Percentiles rank a stretch among this genome's conserved stretches.
Evolutionary conservation across 2,113 vertebrate genomes (phyloP).

Genomic region (Emydura subglobosa): DNA sequence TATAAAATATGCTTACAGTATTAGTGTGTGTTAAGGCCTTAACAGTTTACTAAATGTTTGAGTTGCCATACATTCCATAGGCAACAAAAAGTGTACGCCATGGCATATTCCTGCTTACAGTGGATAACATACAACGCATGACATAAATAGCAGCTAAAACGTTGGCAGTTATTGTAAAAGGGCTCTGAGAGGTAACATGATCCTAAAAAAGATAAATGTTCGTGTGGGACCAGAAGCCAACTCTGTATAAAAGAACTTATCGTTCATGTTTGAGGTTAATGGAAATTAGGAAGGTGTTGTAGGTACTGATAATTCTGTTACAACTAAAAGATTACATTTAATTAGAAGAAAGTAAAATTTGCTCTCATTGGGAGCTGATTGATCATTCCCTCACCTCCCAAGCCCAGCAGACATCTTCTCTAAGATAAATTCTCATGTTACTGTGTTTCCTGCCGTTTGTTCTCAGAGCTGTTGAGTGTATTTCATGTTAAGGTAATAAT

Average conservation of each 20-base stretch:
- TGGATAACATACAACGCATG: neutral
- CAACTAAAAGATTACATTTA: neutral
- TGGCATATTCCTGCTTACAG: neutral
- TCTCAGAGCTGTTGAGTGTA: neutral
- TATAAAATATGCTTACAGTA: accelerated
- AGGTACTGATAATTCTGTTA: neutral
- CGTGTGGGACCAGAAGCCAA: neutral
- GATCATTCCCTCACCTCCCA: neutral
- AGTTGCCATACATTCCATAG: neutral
- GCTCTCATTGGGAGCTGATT: neutral
- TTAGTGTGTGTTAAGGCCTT: neutral
- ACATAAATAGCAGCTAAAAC: neutral
- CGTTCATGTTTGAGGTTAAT: neutral
- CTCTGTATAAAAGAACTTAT: neutral
- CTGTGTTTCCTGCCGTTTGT: neutral
- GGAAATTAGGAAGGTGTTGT: neutral
- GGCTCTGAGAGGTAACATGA: neutral
- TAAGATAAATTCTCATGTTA: neutral
- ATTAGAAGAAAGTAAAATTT: neutral
- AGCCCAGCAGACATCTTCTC: neutral
- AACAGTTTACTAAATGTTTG: neutral
- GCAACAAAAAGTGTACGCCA: neutral
- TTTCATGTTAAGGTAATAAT: neutral
- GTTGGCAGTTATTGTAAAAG: neutral
- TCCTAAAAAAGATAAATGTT: neutral